phyloP scores from a whole-genome alignment of 2,888 invertebrate species.

The Coenonympha glycerion region DNA sequence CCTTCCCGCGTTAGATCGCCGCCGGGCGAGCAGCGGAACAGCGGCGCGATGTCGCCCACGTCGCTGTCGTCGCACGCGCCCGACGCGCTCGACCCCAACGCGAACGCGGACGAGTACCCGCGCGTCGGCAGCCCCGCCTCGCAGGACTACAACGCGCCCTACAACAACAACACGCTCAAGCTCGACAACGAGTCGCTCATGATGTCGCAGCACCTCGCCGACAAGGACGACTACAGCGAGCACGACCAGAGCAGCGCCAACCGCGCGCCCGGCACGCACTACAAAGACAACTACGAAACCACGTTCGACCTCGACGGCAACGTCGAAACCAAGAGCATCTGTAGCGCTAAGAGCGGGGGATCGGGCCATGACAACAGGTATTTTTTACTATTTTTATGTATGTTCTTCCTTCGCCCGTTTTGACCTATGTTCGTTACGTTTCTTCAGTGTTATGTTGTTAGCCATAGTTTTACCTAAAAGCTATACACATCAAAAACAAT shows the following conservation, averaged over 20 bases:
- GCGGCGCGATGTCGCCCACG: conserved; percentile 67
- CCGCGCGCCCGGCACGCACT: conserved; percentile 59
- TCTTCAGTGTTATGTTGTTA: background rate
- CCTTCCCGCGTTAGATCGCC: conserved; percentile 65
- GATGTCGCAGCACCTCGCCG: conserved; percentile 60
- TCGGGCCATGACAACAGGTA: conserved; percentile 89
- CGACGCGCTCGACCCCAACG: conserved; percentile 49
- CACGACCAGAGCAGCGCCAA: conserved; percentile 52
- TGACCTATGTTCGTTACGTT: conserved; percentile 5
- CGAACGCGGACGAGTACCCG: conserved; percentile 51
- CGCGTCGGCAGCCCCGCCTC: conserved; percentile 60
- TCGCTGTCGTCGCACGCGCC: conserved; percentile 53
- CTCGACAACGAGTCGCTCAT: conserved; percentile 67
- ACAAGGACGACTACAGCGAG: conserved; percentile 62
- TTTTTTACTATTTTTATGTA: conserved; percentile 24
- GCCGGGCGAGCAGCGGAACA: conserved; percentile 49
- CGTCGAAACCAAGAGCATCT: conserved; percentile 92
- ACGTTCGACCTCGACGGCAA: conserved; percentile 94
- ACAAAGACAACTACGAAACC: conserved; percentile 86
- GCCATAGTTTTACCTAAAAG: background rate
- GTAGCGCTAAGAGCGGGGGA: conserved; percentile 85
- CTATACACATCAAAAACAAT: background rate
- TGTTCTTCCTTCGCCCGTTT: conserved; percentile 12
- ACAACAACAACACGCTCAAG: conserved; percentile 70
- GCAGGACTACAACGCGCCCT: conserved; percentile 76